Percentiles rank a stretch among this genome's conserved stretches.
Evolutionary conservation across 2,888 invertebrate genomes (phyloP).

Genomic region (Xylota sylvarum): DNA sequence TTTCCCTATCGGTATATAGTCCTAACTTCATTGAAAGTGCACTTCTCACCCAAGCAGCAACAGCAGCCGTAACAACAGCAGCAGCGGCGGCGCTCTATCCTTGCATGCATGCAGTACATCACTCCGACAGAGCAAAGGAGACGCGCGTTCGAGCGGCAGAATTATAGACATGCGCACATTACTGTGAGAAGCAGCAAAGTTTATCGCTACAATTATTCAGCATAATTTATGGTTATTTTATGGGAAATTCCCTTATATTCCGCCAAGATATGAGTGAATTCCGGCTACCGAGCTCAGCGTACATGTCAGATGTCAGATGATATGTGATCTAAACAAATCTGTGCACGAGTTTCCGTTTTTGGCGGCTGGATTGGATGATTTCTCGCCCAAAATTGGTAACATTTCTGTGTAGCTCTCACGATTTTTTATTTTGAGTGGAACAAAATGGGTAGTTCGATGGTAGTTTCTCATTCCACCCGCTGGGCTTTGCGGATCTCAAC

Average conservation of each 20-base stretch:
- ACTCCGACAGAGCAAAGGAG: constrained; percentile 31
- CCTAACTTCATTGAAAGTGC: constrained; percentile 34
- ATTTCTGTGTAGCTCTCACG: constrained; percentile 60
- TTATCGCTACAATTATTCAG: constrained; percentile 73
- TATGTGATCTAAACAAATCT: constrained; percentile 75
- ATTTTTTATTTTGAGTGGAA: constrained; percentile 17
- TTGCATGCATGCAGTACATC: constrained; percentile 70
- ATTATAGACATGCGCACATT: constrained; percentile 67
- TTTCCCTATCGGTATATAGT: constrained; percentile 16
- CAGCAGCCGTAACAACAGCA: not conserved
- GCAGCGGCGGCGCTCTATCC: constrained; percentile 12
- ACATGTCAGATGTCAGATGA: constrained; percentile 72
- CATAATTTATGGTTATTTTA: constrained; percentile 72
- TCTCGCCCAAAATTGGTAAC: constrained; percentile 72
- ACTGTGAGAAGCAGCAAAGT: constrained; percentile 64
- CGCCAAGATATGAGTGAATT: constrained; percentile 52
- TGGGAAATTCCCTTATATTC: constrained; percentile 64
- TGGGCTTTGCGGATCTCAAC: constrained; percentile 18
- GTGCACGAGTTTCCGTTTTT: constrained; percentile 73
- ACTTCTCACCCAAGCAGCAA: constrained; percentile 32
- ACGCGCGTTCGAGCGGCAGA: constrained; percentile 25
- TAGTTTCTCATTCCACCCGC: constrained; percentile 59
- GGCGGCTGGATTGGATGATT: constrained; percentile 62
- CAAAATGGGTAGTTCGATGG: constrained; percentile 35
- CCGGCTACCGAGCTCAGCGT: constrained; percentile 61